Evolutionary conservation across 1,140 invertebrate species (phyloP).

Genomic region (Temnothorax longispinosus): DNA sequence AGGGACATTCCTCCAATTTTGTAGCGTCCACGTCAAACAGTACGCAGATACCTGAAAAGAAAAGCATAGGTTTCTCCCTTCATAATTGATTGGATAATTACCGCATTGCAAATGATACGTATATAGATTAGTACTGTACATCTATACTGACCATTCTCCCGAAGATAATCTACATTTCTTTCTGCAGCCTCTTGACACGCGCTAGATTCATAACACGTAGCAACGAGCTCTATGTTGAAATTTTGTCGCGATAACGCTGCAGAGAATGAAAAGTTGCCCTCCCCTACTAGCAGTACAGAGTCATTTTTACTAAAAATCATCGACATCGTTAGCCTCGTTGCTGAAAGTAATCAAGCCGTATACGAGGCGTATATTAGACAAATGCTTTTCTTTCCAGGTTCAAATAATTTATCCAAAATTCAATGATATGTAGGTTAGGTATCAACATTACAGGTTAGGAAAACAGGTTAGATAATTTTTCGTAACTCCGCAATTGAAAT

Average conservation of each 20-base stretch:
- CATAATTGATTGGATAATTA: not conserved
- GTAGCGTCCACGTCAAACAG: conserved; percentile 86
- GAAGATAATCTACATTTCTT: conserved; percentile 79
- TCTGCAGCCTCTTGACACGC: conserved; percentile 66
- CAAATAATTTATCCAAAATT: not conserved
- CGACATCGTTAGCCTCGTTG: conserved; percentile 74
- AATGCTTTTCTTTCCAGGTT: conserved; percentile 52
- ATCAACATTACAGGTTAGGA: not conserved
- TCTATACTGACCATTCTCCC: conserved; percentile 77
- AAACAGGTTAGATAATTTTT: conserved; percentile 3
- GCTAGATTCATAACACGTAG: conserved; percentile 80
- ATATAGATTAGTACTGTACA: not conserved
- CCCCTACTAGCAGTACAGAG: conserved; percentile 85
- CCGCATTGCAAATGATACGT: not conserved
- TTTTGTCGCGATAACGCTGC: conserved; percentile 80
- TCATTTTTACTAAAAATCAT: conserved; percentile 77
- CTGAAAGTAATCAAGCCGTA: not conserved
- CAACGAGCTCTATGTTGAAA: conserved; percentile 74
- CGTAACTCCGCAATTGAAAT: conserved; percentile 10
- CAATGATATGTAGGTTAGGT: not conserved
- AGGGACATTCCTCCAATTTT: conserved; percentile 77
- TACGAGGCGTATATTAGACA: not conserved
- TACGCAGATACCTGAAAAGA: conserved; percentile 85
- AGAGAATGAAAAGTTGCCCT: conserved; percentile 88
- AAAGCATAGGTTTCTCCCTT: conserved; percentile 64